phyloP scores from a whole-genome alignment of 2,797 vertebrate genomes.

The Siniperca undulata region DNA sequence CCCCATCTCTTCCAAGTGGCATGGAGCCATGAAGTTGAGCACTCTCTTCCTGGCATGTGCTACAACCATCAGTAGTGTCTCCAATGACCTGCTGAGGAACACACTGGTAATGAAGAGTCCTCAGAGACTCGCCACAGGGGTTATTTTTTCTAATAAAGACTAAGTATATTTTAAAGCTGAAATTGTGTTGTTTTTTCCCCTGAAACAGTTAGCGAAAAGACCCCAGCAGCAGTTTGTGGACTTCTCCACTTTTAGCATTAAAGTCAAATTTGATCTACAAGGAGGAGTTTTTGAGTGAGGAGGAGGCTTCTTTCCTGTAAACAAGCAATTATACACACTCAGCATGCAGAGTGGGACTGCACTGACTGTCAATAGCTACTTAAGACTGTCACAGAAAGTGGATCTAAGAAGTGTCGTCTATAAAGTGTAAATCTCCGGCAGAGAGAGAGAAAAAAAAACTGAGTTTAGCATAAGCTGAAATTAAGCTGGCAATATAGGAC shows the following conservation, averaged over 20 bases:
- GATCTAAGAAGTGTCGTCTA: constrained; percentile 73
- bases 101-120: constrained; percentile 39
- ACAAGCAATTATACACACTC: constrained; percentile 83
- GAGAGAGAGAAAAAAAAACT: constrained; percentile 40
- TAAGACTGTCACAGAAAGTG: constrained; percentile 79
- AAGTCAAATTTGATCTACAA: constrained; percentile 68
- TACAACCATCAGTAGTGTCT: constrained; percentile 29
- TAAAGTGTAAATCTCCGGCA: constrained; percentile 74
- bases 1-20: constrained; percentile 64
- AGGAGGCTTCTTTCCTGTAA: constrained; percentile 74
- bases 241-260: constrained; percentile 60
- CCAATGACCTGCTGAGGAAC: constrained; percentile 42
- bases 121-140: constrained; percentile 13
- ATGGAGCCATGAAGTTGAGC: constrained; percentile 56
- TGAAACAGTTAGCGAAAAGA: constrained; percentile 22
- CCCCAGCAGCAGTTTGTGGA: constrained; percentile 19
- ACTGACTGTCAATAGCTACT: constrained; percentile 81
- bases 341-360: constrained; percentile 69
- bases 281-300: constrained; percentile 63
- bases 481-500: constrained; percentile 83
- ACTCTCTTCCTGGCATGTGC: constrained; percentile 45
- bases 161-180: constrained; percentile 16
- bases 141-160: constrained; percentile 18
- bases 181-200: constrained; percentile 22
- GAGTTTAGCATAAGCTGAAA: constrained; percentile 85